These are phyloP conservation scores for Drosophila pseudoananassae DNA, from an alignment of 1,140 invertebrate species.

Conservation along the genomic window DNA sequence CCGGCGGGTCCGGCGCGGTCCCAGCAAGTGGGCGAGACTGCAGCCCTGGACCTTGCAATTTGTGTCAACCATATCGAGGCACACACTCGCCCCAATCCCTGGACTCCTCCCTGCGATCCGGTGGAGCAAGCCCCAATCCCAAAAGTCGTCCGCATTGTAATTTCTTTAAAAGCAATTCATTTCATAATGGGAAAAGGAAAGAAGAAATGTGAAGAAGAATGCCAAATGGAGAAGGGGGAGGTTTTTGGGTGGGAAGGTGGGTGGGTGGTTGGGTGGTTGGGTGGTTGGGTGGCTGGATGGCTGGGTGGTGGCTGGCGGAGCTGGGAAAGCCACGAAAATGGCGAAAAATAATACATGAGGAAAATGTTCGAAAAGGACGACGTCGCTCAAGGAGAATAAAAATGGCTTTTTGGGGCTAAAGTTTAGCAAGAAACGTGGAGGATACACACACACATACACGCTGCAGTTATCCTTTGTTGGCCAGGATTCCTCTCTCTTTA, in stretches of 20 bases:
- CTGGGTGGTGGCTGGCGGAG: slow-evolving; percentile 4
- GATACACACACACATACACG: slow-evolving; percentile 39
- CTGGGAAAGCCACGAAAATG: slow-evolving; percentile 59
- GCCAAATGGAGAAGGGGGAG: slow-evolving; percentile 2
- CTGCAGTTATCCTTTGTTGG: slow-evolving; percentile 73
- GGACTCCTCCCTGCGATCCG: slow-evolving; percentile 9
- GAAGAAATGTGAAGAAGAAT: slow-evolving; percentile 54
- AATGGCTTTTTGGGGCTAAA: slow-evolving; percentile 64
- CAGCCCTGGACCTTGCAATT: slow-evolving; percentile 52
- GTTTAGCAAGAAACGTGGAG: slow-evolving; percentile 53
- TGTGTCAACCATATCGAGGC: slow-evolving; percentile 49
- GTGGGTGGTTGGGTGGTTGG: not conserved
- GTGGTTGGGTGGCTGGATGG: not conserved
- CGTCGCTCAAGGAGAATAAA: slow-evolving; percentile 61
- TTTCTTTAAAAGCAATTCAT: slow-evolving; percentile 84
- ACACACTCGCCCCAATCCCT: slow-evolving; percentile 24
- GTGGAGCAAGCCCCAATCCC: slow-evolving; percentile 37
- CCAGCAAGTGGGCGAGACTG: slow-evolving; percentile 21
- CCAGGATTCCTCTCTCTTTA: slow-evolving; percentile 54
- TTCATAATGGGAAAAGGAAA: slow-evolving; percentile 75
- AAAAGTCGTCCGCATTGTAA: slow-evolving; percentile 69
- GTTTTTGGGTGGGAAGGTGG: too few species aligned
- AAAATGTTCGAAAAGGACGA: slow-evolving; percentile 62
- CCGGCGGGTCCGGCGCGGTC: too few species aligned
- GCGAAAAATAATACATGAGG: slow-evolving; percentile 70